A percentile compares a stretch with the other conserved stretches of the same genome.
These are phyloP conservation scores for Pteromalus puparum DNA, from an alignment of 1,140 invertebrate genomes.

Conservation along the genomic window DNA sequence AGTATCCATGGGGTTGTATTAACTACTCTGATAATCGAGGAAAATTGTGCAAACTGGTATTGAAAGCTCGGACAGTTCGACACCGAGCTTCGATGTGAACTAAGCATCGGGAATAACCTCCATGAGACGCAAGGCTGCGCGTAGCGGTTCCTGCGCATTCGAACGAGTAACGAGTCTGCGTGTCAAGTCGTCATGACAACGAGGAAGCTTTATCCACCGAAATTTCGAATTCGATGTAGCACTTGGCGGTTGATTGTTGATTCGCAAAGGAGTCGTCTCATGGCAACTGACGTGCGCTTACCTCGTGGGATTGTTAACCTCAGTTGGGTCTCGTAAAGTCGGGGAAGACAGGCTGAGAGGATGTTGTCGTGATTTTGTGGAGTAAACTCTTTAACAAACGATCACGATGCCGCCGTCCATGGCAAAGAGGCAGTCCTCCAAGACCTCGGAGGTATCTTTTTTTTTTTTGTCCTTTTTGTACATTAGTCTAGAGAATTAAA, in stretches of 20 bases:
- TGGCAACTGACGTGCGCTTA: background rate
- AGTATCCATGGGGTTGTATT: too few relatives aligned
- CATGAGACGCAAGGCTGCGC: background rate
- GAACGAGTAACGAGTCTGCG: slow-evolving; percentile 7
- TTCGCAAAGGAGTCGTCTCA: background rate
- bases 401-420: too few relatives aligned
- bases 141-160: background rate
- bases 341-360: too few relatives aligned
- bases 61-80: background rate
- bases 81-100: background rate
- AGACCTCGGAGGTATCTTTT: background rate
- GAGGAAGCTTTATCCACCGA: background rate
- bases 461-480: too few relatives aligned
- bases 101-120: slow-evolving; percentile 29
- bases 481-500: background rate
- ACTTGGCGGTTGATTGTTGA: background rate
- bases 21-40: background rate
- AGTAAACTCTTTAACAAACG: too few relatives aligned
- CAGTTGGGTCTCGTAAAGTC: too few relatives aligned
- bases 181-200: background rate
- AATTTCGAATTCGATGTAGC: background rate
- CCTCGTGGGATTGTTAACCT: background rate
- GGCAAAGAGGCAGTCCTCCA: background rate
- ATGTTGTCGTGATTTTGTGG: too few relatives aligned
- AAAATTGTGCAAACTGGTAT: background rate